phyloP scores from a whole-genome alignment of 2,888 invertebrate genomes.

The Caenorhabditis plicata region DNA sequence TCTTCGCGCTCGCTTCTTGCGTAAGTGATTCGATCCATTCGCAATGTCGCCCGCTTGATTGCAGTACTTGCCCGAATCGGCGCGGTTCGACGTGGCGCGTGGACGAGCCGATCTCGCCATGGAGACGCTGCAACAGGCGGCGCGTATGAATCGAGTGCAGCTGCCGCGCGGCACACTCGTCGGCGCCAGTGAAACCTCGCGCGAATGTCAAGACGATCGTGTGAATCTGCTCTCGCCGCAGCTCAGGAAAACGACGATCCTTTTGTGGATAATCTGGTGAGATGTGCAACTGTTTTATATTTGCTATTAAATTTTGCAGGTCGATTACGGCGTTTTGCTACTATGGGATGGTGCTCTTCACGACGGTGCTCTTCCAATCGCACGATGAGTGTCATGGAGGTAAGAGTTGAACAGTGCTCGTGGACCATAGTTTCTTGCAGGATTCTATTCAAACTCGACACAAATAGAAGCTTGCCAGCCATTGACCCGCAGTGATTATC shows the following conservation, averaged over 20 bases:
- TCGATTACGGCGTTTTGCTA: slow-evolving; percentile 83
- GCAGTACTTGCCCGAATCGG: slow-evolving; percentile 92
- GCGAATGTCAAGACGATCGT: slow-evolving; percentile 67
- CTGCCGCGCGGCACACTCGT: slow-evolving; percentile 84
- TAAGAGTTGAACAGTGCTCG: too few relatives aligned
- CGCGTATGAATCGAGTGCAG: slow-evolving; percentile 83
- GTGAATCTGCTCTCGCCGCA: slow-evolving; percentile 74
- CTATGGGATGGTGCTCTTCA: slow-evolving; percentile 90
- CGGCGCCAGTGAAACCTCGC: slow-evolving; percentile 69
- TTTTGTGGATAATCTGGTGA: slow-evolving; percentile 91
- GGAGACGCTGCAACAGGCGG: slow-evolving; percentile 76
- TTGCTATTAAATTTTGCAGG: slow-evolving; percentile 26
- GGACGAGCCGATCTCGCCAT: slow-evolving; percentile 85
- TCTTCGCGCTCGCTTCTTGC: slow-evolving; percentile 71
- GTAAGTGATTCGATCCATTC: slow-evolving; percentile 18
- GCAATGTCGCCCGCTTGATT: slow-evolving; percentile 52
- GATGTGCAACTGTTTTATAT: slow-evolving; percentile 18
- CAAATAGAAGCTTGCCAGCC: slow-evolving; percentile 68
- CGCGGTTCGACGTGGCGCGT: slow-evolving; percentile 82
- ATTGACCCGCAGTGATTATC: slow-evolving; percentile 82
- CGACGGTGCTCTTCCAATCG: slow-evolving; percentile 84
- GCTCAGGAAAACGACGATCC: slow-evolving; percentile 79
- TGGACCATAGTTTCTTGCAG: too few relatives aligned
- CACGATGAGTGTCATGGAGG: slow-evolving; percentile 51
- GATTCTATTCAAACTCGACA: slow-evolving; percentile 45